Evolutionary conservation across 2,888 invertebrate species (phyloP).

Genomic region (Thereva nobilitata): DNA sequence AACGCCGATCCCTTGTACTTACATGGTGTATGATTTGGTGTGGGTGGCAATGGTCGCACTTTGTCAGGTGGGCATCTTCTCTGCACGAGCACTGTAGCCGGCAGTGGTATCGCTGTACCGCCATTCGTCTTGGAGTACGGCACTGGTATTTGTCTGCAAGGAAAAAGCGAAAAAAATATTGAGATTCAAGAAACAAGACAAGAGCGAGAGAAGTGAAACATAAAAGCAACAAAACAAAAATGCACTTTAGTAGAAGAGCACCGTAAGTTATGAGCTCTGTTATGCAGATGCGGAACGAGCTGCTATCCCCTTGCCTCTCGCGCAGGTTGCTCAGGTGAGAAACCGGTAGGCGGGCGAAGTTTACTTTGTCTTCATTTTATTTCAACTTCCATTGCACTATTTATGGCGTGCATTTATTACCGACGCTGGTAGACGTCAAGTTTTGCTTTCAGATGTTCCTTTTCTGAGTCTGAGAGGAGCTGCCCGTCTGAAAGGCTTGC

Average conservation of each 20-base stretch:
- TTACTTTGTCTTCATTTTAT: conserved; percentile 21
- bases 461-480: conserved; percentile 7
- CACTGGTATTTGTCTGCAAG: conserved; percentile 70
- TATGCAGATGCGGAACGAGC: neutral
- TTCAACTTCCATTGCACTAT: conserved; percentile 13
- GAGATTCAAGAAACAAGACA: conserved; percentile 36
- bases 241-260: conserved; percentile 9
- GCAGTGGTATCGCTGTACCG: conserved; percentile 78
- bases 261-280: conserved; percentile 21
- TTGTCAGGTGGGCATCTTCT: conserved; percentile 80
- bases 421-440: neutral
- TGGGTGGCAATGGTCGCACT: conserved; percentile 73
- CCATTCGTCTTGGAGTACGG: conserved; percentile 64
- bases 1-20: conserved; percentile 46
- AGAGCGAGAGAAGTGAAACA: conserved; percentile 10
- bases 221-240: neutral
- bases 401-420: conserved; percentile 23
- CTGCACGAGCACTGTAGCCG: conserved; percentile 76
- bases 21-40: conserved; percentile 63
- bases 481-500: too few relatives aligned
- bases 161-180: conserved; percentile 44
- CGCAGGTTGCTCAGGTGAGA: conserved; percentile 16
- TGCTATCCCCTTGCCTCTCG: neutral
- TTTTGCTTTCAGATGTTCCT: conserved; percentile 5
- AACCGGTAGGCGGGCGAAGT: conserved; percentile 24